Base-by-base conservation (phyloP, 2,888 invertebrate species). In the Eurytoma californica region DNA sequence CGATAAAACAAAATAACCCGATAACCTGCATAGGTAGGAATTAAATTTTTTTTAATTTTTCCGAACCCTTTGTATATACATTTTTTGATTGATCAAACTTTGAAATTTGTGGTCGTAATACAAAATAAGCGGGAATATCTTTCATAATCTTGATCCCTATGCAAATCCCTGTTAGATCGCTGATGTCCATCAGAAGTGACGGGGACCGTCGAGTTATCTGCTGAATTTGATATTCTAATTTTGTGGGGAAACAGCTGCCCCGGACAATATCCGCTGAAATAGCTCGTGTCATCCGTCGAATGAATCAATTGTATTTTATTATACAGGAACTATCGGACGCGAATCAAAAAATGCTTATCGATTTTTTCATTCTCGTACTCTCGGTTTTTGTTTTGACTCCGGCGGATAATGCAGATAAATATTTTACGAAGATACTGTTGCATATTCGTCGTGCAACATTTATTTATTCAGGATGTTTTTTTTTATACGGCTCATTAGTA, bases 171-270 rank as follows among this genome's bases (percentile, higher is more conserved):
- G 9, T 39, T 9, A 9, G 39, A 39, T 39, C 39, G 39, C 39
- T 39, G 39, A 7, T 39, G 5, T 39, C 39, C 5, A 67, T 74
- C 49, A 51, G 51, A 72, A 63, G 63, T 72, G 63, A 1, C 72
- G 61, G 13, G 68, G 51, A 24, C 7, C 63, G 47, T 53, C 14
- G 16, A 16, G 16, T n/a, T 58, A 51, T 28, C 7, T 55, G 5
- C 61, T 20, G 4, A 57, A 76, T 69, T 63, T 76, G 69, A 69
- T 57, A 76, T 76, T 76, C 28, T 69, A 76, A 69, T 69, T 69
- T 61, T 53, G 30, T 49, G 20, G 13, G 24, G 14, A 3, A 51
- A 39, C 39, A 39, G 39, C 39, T 3, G 20, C 16, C 16, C 0
- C 67, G 47, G 58, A 58, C 49, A 18, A 24, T 58, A 58, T 58